Evolutionary conservation across 2,797 vertebrate species (phyloP).

Genomic region (Rhinella marina): DNA sequence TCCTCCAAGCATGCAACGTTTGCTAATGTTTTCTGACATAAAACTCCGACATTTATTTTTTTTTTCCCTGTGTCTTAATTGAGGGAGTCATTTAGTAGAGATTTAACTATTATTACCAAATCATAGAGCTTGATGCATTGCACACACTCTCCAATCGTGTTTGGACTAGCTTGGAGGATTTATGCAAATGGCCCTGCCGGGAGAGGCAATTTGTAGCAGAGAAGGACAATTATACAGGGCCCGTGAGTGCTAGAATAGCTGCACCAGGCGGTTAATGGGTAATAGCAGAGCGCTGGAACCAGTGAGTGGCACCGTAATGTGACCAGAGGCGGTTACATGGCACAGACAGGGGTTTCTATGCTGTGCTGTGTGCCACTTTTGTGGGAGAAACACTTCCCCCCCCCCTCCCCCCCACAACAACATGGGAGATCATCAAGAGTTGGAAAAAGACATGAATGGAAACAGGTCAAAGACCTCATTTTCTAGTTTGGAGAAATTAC

Average conservation of each 20-base stretch:
- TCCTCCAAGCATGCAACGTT: constrained; percentile 68
- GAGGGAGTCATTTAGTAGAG: constrained; percentile 79
- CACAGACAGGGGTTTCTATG: constrained; percentile 69
- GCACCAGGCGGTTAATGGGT: constrained; percentile 75
- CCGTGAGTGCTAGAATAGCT: constrained; percentile 73
- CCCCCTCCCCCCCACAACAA: constrained; percentile 29
- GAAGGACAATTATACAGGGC: constrained; percentile 79
- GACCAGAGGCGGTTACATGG: constrained; percentile 72
- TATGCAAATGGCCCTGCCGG: constrained; percentile 79
- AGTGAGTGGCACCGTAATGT: constrained; percentile 71
- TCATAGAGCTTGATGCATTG: constrained; percentile 74
- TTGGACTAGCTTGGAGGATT: constrained; percentile 75
- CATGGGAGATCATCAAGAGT: neutral
- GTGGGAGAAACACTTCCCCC: constrained; percentile 45
- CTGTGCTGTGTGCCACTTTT: constrained; percentile 64
- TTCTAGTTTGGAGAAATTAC: no score
- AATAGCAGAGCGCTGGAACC: constrained; percentile 73
- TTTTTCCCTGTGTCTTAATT: constrained; percentile 72
- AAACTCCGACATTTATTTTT: constrained; percentile 74
- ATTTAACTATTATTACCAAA: constrained; percentile 79
- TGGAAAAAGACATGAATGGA: neutral
- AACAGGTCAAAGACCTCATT: neutral
- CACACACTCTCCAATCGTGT: constrained; percentile 69
- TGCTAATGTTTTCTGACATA: constrained; percentile 76
- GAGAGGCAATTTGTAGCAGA: constrained; percentile 80